These are phyloP conservation scores for Brachyistius frenatus DNA, from an alignment of 2,113 vertebrate species.

Conservation along the genomic window DNA sequence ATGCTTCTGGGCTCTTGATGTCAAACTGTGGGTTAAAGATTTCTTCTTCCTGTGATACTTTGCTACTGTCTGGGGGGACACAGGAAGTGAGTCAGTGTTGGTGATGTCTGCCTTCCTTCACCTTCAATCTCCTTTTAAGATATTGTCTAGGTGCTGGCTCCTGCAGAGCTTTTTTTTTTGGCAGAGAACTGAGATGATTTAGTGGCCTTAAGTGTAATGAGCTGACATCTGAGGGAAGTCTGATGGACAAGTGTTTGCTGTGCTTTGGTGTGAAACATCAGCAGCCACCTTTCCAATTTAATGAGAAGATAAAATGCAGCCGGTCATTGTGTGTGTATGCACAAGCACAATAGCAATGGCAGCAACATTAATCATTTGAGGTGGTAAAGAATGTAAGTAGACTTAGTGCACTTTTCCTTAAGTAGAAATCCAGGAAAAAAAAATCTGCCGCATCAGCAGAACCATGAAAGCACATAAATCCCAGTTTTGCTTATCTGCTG, in stretches of 20 bases:
- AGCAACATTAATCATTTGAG: constrained; percentile 29
- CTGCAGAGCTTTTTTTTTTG: constrained; percentile 48
- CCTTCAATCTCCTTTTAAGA: constrained; percentile 64
- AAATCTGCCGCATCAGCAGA: constrained; percentile 30
- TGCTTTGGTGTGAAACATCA: constrained; percentile 1
- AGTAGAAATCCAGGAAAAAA: constrained; percentile 31
- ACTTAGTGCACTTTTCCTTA: background rate
- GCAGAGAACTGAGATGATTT: constrained; percentile 54
- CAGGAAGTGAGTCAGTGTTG: constrained; percentile 59
- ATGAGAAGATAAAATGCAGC: background rate
- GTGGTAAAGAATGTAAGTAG: background rate
- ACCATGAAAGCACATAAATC: constrained; percentile 36
- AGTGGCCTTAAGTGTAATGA: constrained; percentile 46
- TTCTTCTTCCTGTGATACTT: background rate
- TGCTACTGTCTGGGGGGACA: background rate
- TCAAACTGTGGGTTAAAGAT: constrained; percentile 4
- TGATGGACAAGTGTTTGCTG: constrained; percentile 17
- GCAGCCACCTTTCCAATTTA: constrained; percentile 1
- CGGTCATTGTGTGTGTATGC: background rate
- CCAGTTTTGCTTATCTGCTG: constrained; percentile 43
- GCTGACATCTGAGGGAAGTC: constrained; percentile 34
- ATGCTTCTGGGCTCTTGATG: constrained; percentile 9
- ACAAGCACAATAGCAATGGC: constrained; percentile 4
- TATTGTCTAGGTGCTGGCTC: constrained; percentile 11
- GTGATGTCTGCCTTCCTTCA: constrained; percentile 52